phyloP scores from a whole-genome alignment of 1,140 invertebrate genomes.

The Chionoecetes opilio region DNA sequence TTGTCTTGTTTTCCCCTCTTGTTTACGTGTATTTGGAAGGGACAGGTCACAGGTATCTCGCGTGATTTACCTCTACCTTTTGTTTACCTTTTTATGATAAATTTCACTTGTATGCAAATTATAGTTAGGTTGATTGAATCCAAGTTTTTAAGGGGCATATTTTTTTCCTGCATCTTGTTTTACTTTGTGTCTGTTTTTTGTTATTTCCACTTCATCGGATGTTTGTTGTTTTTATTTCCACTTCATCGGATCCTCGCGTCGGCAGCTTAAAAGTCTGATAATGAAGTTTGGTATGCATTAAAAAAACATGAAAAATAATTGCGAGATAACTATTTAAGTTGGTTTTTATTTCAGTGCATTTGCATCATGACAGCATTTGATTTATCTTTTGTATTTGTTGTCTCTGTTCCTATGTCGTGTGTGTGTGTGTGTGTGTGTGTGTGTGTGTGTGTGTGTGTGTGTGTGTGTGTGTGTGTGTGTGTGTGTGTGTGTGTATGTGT shows the following conservation, averaged over 20 bases:
- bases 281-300: background rate
- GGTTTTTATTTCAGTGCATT: background rate
- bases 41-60: background rate
- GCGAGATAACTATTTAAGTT: background rate
- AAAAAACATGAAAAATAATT: too few relatives aligned
- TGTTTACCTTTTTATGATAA: background rate
- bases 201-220: background rate
- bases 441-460: conserved; percentile 23
- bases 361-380: conserved; percentile 1
- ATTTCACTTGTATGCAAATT: too few relatives aligned
- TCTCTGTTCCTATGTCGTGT: background rate
- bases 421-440: conserved; percentile 7
- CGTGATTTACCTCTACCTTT: background rate
- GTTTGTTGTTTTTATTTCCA: background rate
- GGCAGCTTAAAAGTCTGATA: conserved; percentile 9
- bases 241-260: background rate
- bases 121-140: too few relatives aligned
- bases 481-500: background rate
- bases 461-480: conserved; percentile 13
- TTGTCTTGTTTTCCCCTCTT: conserved; percentile 3
- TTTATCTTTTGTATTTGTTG: background rate
- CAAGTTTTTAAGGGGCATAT: too few relatives aligned
- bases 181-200: background rate
- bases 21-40: background rate
- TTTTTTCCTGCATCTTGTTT: background rate